phyloP scores from a whole-genome alignment of 2,113 vertebrate genomes.

The Tonatia bakeri region DNA sequence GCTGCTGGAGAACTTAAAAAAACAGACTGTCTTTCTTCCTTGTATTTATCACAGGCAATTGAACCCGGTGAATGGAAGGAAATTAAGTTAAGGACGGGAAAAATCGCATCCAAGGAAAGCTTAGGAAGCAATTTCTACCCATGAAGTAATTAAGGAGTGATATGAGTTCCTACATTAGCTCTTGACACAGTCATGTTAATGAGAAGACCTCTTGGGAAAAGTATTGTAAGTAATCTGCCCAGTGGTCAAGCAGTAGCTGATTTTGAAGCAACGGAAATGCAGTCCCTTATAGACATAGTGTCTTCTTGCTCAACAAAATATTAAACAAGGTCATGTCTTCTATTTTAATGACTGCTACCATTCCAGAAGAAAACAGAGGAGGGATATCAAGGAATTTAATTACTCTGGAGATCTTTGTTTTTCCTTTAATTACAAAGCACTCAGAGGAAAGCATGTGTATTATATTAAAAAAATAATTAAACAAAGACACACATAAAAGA shows the following conservation, averaged over 20 bases:
- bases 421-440: constrained; percentile 8
- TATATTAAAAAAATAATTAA: constrained; percentile 8
- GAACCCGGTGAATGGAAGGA: constrained; percentile 37
- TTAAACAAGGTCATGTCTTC: not conserved
- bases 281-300: not conserved
- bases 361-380: not conserved
- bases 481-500: not conserved
- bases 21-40: not conserved
- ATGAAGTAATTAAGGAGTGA: constrained; percentile 66
- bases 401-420: not conserved
- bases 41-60: constrained; percentile 56
- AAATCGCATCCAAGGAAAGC: constrained; percentile 46
- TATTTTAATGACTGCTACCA: not conserved
- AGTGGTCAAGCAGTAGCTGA: constrained; percentile 18
- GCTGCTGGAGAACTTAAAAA: not conserved
- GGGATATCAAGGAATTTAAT: not conserved
- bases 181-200: constrained; percentile 54
- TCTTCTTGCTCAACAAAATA: not conserved
- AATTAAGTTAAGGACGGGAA: constrained; percentile 34
- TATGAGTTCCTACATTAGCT: constrained; percentile 45
- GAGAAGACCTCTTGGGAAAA: constrained; percentile 44
- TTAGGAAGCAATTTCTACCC: constrained; percentile 58
- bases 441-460: not conserved
- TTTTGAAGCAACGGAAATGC: constrained; percentile 44
- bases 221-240: constrained; percentile 33